These are phyloP conservation scores for Lepus americanus DNA, from an alignment of 2,113 vertebrate genomes.

Conservation along the genomic window DNA sequence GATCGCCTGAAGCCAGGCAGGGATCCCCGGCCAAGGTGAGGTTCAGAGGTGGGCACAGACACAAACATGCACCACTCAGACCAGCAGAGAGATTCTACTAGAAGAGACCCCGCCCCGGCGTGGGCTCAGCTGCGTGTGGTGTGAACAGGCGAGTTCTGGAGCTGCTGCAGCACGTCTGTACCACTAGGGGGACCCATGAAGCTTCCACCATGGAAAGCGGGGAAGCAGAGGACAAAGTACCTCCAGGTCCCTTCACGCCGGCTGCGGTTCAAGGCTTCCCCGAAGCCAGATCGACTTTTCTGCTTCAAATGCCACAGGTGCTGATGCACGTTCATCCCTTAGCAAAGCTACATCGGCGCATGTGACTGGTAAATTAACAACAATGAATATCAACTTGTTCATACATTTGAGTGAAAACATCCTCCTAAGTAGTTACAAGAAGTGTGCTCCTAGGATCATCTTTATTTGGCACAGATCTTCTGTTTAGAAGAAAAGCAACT, in stretches of 20 bases:
- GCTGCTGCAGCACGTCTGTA: not conserved
- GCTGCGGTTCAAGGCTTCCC: not conserved
- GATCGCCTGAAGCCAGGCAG: not conserved
- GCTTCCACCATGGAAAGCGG: not conserved
- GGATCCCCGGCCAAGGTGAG: not conserved
- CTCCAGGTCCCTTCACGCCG: not conserved
- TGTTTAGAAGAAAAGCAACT: not conserved
- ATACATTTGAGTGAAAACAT: not conserved
- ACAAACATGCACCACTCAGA: not conserved
- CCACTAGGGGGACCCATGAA: not conserved
- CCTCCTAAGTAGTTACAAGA: not conserved
- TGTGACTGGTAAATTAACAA: not conserved
- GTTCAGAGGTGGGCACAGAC: not conserved
- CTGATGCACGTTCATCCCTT: not conserved
- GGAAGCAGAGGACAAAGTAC: not conserved
- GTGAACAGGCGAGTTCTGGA: not conserved
- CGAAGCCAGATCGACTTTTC: not conserved
- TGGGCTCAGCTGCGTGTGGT: not conserved
- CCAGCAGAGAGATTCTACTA: not conserved
- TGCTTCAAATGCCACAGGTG: not conserved
- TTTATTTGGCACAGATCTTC: not conserved
- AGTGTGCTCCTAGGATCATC: not conserved
- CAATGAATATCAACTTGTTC: not conserved
- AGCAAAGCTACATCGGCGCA: not conserved
- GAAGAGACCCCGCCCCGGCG: not conserved